Evolutionary conservation across 2,113 vertebrate genomes (phyloP).

Genomic region (Bucco capensis): DNA sequence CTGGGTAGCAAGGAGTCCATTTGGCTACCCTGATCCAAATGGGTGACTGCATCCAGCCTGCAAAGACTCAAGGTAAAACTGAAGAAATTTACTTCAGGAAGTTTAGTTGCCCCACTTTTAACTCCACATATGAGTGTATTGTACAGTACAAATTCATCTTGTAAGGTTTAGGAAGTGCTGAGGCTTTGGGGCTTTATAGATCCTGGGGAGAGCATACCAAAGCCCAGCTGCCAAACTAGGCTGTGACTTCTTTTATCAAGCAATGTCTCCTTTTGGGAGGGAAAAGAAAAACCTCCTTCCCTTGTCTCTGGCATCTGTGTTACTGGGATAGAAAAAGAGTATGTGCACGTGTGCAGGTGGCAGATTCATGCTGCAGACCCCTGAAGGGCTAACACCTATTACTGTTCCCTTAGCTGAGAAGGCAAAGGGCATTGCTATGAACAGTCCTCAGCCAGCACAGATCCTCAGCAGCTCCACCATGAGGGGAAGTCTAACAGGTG

Average conservation of each 20-base stretch:
- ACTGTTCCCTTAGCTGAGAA: neutral
- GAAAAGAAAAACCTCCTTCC: neutral
- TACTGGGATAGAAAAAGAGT: neutral
- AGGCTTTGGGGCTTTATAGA: neutral
- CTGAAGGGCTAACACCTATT: neutral
- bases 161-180: neutral
- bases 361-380: neutral
- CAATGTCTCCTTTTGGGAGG: neutral
- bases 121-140: accelerated
- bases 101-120: neutral
- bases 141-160: neutral
- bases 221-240: neutral
- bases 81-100: neutral
- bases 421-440: neutral
- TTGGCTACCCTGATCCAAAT: neutral
- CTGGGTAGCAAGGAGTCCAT: neutral
- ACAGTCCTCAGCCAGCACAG: neutral
- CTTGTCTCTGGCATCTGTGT: neutral
- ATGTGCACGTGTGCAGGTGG: neutral
- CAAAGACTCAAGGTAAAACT: neutral
- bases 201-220: neutral
- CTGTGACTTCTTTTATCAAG: neutral
- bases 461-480: neutral
- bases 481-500: neutral
- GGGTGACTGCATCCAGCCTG: neutral